A percentile compares a stretch with the other conserved stretches of the same genome.
Conservation (phyloP, 2,113 vertebrate species). For the Melozone crissalis region DNA sequence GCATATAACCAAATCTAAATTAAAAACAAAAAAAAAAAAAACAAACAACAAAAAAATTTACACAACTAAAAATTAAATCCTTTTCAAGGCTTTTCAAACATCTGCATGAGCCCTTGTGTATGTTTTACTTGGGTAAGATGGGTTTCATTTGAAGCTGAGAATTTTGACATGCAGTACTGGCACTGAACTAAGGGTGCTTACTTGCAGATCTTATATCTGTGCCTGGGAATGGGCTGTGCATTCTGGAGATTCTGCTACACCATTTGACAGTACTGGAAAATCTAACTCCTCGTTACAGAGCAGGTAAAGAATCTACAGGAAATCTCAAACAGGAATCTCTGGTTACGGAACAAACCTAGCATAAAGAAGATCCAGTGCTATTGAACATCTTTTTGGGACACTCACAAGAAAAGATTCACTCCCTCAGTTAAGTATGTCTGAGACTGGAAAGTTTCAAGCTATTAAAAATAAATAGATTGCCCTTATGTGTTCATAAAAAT, state of each 20-base stretch:
- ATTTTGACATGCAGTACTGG: neutral
- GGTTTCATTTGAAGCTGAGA: neutral
- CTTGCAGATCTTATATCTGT: neutral
- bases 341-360: neutral
- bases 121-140: neutral
- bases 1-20: neutral
- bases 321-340: neutral
- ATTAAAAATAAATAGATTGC: neutral
- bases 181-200: neutral
- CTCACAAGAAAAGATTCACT: neutral
- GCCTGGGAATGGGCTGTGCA: neutral
- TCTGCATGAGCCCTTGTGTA: neutral
- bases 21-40: neutral
- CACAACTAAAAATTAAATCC: neutral
- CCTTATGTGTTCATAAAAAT: neutral
- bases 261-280: neutral
- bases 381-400: neutral
- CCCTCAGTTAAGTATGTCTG: neutral
- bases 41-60: neutral
- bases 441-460: neutral
- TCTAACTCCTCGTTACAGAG: neutral
- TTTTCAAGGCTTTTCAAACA: neutral
- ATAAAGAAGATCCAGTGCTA: neutral
- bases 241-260: neutral
- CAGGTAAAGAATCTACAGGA: neutral